Percentiles rank a stretch among this genome's conserved stretches.
phyloP scores from a whole-genome alignment of 2,888 invertebrate species.

The Patella depressa region DNA sequence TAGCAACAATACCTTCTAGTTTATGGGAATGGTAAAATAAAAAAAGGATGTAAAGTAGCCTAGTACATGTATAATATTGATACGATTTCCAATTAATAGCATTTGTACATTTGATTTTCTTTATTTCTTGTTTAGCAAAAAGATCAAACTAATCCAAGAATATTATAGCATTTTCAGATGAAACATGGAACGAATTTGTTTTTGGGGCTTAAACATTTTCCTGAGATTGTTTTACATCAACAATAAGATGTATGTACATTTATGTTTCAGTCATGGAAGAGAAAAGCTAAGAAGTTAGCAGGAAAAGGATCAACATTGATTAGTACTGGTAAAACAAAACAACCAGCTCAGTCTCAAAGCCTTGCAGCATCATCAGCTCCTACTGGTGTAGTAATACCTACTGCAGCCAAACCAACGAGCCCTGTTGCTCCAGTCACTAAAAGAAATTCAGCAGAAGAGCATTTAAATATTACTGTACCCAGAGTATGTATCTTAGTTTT shows the following conservation, averaged over 20 bases:
- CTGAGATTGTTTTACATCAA: too few relatives aligned
- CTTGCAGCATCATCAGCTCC: slow-evolving; percentile 18
- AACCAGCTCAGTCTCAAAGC: slow-evolving; percentile 26
- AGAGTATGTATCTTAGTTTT: too few relatives aligned
- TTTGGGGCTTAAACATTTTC: not conserved
- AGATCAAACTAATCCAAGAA: not conserved
- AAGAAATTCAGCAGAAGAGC: not conserved
- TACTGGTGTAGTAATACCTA: slow-evolving; percentile 19
- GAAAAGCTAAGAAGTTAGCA: slow-evolving; percentile 81
- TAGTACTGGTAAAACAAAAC: slow-evolving; percentile 68
- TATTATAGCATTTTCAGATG: not conserved
- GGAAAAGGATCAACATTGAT: slow-evolving; percentile 73
- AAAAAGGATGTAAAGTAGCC: slow-evolving; percentile 18
- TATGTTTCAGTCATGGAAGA: slow-evolving; percentile 80
- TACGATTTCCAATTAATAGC: not conserved
- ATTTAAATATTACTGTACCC: too few relatives aligned
- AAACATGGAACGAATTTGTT: not conserved
- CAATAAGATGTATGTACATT: too few relatives aligned
- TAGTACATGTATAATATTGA: not conserved
- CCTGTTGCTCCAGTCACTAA: slow-evolving; percentile 29
- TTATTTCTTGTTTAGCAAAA: too few relatives aligned
- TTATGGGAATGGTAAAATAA: slow-evolving; percentile 27
- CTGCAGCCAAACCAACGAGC: slow-evolving; percentile 24
- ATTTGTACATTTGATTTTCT: too few relatives aligned
- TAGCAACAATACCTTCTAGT: not conserved